Percentiles rank a stretch among this genome's conserved stretches.
These are phyloP conservation scores for Sinocyclocheilus anophthalmus DNA, from an alignment of 2,113 vertebrate species.

Conservation along the genomic window DNA sequence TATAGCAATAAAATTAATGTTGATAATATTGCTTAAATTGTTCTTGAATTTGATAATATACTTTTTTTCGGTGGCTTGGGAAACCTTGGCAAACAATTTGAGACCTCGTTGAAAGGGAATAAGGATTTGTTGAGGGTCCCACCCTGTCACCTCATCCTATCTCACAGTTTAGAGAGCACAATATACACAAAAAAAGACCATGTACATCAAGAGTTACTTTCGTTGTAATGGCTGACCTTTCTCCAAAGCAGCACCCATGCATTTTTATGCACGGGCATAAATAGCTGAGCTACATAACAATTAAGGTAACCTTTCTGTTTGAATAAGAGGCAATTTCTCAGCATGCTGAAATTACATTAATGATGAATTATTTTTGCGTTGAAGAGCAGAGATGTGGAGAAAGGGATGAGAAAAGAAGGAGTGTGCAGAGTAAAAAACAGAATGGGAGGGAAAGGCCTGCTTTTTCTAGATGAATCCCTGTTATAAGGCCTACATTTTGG, in stretches of 20 bases:
- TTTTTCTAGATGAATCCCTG: constrained; percentile 78
- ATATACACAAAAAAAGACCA: constrained; percentile 53
- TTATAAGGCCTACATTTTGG: constrained; percentile 84
- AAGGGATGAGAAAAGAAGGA: constrained; percentile 32
- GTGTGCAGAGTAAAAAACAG: constrained; percentile 51
- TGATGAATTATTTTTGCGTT: constrained; percentile 84
- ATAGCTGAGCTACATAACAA: constrained; percentile 80
- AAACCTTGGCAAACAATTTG: neutral
- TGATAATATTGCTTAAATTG: neutral
- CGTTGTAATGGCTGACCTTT: constrained; percentile 82
- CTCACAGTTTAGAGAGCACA: constrained; percentile 65
- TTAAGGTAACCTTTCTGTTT: constrained; percentile 81
- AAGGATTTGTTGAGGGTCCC: constrained; percentile 48
- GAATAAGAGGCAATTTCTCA: constrained; percentile 79
- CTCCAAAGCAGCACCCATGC: constrained; percentile 74
- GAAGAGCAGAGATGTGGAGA: constrained; percentile 63
- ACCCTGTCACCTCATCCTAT: constrained; percentile 57
- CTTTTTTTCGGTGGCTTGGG: neutral
- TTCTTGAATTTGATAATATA: neutral
- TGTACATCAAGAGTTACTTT: constrained; percentile 58
- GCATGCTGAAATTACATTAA: constrained; percentile 73
- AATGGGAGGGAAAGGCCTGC: too few relatives aligned
- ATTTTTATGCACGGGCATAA: constrained; percentile 77
- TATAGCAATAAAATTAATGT: neutral
- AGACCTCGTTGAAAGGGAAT: neutral